Percentiles rank a stretch among this genome's conserved stretches.
These are phyloP conservation scores for Bos javanicus DNA, from an alignment of 2,113 vertebrate genomes.

Conservation along the genomic window DNA sequence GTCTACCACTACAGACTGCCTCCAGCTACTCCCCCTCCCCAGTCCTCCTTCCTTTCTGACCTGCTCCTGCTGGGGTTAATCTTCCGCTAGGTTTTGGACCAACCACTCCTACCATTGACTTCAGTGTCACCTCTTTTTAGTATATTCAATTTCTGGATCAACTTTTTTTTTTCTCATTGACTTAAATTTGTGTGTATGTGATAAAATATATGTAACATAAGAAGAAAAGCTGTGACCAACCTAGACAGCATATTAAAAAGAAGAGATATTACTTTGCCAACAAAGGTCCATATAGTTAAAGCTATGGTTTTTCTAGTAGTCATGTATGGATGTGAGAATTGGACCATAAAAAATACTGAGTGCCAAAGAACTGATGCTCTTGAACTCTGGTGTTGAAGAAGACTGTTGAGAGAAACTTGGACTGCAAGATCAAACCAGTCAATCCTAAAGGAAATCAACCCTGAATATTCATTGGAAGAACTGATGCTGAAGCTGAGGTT, in stretches of 20 bases:
- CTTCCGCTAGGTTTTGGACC: background rate
- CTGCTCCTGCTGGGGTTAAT: background rate
- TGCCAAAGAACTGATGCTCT: background rate
- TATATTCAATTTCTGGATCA: background rate
- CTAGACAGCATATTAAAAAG: background rate
- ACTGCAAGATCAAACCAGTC: background rate
- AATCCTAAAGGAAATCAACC: background rate
- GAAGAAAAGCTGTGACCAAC: background rate
- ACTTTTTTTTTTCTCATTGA: background rate
- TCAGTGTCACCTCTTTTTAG: background rate
- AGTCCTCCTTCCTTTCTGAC: background rate
- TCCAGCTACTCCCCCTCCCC: background rate
- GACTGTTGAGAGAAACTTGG: background rate
- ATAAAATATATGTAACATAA: background rate
- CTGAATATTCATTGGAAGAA: background rate
- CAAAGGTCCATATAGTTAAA: background rate
- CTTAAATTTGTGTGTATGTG: background rate
- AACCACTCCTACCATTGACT: background rate
- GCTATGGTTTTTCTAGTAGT: background rate
- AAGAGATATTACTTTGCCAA: background rate
- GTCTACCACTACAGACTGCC: background rate
- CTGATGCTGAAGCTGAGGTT: background rate
- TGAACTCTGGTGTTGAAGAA: background rate
- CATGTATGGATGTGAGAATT: background rate
- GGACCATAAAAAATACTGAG: background rate